Conservation (phyloP, 2,113 vertebrate species). For the Hemibagrus wyckioides region DNA sequence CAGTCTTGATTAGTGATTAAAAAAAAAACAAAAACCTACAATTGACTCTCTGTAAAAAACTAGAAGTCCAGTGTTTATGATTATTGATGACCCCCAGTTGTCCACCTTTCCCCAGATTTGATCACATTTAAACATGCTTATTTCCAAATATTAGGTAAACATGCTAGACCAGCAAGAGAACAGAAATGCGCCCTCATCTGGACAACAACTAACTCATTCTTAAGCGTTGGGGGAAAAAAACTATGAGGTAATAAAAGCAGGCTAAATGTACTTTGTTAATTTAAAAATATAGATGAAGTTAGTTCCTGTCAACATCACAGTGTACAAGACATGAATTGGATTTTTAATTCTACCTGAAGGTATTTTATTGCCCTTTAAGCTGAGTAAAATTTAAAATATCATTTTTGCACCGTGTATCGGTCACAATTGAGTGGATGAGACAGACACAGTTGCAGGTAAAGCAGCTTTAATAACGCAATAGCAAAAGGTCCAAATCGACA, state of each 20-base stretch:
- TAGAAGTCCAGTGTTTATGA: background rate
- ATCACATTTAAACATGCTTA: background rate
- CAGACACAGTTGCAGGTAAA: no score
- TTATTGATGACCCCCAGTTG: background rate
- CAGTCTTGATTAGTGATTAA: background rate
- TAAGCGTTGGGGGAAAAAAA: background rate
- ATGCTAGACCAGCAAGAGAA: background rate
- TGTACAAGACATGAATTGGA: background rate
- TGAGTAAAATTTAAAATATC: background rate
- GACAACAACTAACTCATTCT: background rate
- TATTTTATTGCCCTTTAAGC: background rate
- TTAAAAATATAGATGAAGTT: background rate
- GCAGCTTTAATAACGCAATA: no score
- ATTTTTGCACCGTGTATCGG: no score
- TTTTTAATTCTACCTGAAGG: background rate
- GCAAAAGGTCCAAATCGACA: no score
- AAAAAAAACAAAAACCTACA: no score
- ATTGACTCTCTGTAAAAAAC: background rate
- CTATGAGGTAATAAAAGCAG: background rate
- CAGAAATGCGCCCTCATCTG: background rate
- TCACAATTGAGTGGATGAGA: no score
- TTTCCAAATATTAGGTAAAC: background rate
- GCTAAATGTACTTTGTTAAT: background rate
- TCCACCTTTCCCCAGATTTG: background rate
- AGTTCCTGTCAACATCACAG: background rate